Conservation (phyloP, 2,888 invertebrate genomes). For the Eupeodes latifasciatus region DNA sequence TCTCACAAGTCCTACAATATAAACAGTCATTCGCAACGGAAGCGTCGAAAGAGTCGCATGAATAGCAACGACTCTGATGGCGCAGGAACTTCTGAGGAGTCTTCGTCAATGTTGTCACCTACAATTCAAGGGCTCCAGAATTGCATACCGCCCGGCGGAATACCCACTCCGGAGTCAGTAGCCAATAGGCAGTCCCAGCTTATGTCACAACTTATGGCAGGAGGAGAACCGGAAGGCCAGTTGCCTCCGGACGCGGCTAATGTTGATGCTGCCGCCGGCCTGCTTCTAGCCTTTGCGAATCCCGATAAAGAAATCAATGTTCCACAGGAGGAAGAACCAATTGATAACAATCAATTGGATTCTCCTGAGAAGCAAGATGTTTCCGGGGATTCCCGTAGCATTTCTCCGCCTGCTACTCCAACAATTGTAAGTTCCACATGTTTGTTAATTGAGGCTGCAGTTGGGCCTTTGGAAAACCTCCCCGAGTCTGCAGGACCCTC, state of each 20-base stretch:
- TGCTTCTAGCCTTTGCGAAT: slow-evolving; percentile 86
- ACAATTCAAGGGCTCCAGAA: slow-evolving; percentile 78
- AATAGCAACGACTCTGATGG: slow-evolving; percentile 92
- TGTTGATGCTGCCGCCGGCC: slow-evolving; percentile 85
- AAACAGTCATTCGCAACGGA: slow-evolving; percentile 84
- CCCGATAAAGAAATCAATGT: slow-evolving; percentile 77
- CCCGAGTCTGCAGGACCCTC: slow-evolving; percentile 60
- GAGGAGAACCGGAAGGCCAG: slow-evolving; percentile 46
- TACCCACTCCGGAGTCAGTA: slow-evolving; percentile 70
- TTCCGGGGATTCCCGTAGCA: slow-evolving; percentile 51
- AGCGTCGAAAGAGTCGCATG: slow-evolving; percentile 87
- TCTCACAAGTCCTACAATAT: slow-evolving; percentile 79
- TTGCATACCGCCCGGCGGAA: slow-evolving; percentile 69
- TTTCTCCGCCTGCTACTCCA: slow-evolving; percentile 79
- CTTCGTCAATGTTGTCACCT: slow-evolving; percentile 86
- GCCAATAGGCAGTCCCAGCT: slow-evolving; percentile 77
- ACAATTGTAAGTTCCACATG: slow-evolving; percentile 90
- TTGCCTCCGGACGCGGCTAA: slow-evolving; percentile 61
- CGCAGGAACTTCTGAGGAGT: slow-evolving; percentile 88
- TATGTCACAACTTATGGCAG: slow-evolving; percentile 70
- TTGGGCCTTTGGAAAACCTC: slow-evolving; percentile 88
- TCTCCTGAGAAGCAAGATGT: slow-evolving; percentile 77
- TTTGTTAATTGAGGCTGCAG: slow-evolving; percentile 92
- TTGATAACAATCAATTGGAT: slow-evolving; percentile 47
- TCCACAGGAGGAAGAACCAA: slow-evolving; percentile 54